Percentiles rank a stretch among this genome's conserved stretches.
phyloP scores from a whole-genome alignment of 2,113 vertebrate genomes.

The Aphyosemion australe region DNA sequence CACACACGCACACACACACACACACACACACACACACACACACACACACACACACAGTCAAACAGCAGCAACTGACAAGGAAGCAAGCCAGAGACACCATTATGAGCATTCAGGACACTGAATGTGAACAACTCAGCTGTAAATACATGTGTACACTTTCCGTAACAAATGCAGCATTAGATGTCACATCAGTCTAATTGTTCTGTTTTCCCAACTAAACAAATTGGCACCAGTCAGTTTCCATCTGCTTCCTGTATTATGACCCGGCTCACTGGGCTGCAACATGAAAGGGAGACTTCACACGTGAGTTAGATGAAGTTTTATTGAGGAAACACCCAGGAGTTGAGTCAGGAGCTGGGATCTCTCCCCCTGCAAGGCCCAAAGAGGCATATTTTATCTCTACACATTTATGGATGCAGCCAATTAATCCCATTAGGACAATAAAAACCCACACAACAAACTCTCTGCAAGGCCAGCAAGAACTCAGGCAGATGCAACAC shows the following conservation, averaged over 20 bases:
- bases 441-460: background rate
- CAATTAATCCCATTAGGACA: background rate
- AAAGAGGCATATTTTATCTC: background rate
- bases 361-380: background rate
- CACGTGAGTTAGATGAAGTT: background rate
- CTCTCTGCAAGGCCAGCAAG: background rate
- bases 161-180: background rate
- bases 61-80: background rate
- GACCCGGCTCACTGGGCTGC: background rate
- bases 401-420: background rate
- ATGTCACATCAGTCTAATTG: slow-evolving; percentile 7
- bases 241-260: background rate
- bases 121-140: slow-evolving; percentile 7
- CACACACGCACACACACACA: slow-evolving; percentile 6
- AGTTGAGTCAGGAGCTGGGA: background rate
- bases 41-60: slow-evolving; percentile 12
- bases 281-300: background rate
- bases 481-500: background rate
- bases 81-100: slow-evolving; percentile 12
- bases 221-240: background rate
- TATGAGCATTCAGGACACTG: slow-evolving; percentile 2
- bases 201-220: background rate
- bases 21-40: slow-evolving; percentile 8
- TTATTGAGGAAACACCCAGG: background rate
- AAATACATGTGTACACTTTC: background rate